Base-by-base conservation (phyloP, 2,888 invertebrate genomes). In the Noctua janthe region DNA sequence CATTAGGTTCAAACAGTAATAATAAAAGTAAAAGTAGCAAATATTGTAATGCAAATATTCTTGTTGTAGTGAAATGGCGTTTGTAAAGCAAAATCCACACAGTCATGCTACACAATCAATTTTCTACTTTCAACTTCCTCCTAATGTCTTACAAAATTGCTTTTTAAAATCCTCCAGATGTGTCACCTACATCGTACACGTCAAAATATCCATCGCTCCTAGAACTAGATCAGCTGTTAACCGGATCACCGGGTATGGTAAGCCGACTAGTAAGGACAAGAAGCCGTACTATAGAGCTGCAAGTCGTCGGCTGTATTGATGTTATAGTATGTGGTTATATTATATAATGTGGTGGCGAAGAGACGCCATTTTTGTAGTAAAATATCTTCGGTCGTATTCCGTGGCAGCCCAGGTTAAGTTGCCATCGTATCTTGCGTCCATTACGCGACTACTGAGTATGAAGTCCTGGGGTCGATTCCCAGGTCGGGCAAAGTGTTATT, bases 191-290 rank as follows among this genome's bases (percentile, higher is more conserved):
- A 76, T 62, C 10, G 29, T 13, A 4, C 43, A 76, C 59, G 64
- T 77, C 74, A 80, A 84, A 89, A 89, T 87, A 81, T 85, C 76
- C 72, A 39, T 47, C 64, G 23, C 4, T 49, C 71, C 13, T 69
- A 64, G 79, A 88, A 81, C 78, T 85, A 85, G 85, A 78, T 81
- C 81, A 81, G 85, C 85, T 82, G 83, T 82, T 88, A 89, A 87
- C 74, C 83, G 79, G 85, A 89, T 88, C 85, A 83, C 82, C 39
- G 70, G 78, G 47, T 75, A 54, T 49, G 35, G 76, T 89, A 87
- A 88, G 83, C 89, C 67, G 85, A 69, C 85, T 79, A 82, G 82
- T 66, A 74, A 87, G 89, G 88, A 78, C 87, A 80, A 51, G 89
- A 89, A 89, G 87, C 89, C 89, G 1, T 89, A 89, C 39, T 71